Evolutionary conservation across 2,797 vertebrate species (phyloP).

Genomic region (Hyperoplus lanceolatus): DNA sequence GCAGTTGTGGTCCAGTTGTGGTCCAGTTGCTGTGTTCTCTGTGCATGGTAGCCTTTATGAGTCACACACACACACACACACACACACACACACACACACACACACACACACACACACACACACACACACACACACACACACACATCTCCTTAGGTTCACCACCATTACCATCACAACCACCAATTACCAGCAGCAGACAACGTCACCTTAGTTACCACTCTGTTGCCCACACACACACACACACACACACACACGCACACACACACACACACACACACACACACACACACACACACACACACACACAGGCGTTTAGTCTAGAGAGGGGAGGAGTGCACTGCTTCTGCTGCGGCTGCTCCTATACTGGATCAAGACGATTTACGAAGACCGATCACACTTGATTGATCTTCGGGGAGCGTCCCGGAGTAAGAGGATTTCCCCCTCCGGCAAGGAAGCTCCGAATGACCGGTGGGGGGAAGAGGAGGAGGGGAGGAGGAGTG

Average conservation of each 20-base stretch:
- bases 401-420: slow-evolving; percentile 70
- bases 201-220: slow-evolving; percentile 41
- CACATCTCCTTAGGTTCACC: slow-evolving; percentile 44
- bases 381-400: slow-evolving; percentile 54
- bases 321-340: slow-evolving; percentile 50
- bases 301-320: slow-evolving; percentile 13
- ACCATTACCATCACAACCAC: neutral
- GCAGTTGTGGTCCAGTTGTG: neutral
- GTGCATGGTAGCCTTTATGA: slow-evolving; percentile 38
- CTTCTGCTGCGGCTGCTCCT: neutral
- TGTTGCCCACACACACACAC: slow-evolving; percentile 35
- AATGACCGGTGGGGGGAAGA: neutral
- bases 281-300: no score
- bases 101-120: slow-evolving; percentile 29
- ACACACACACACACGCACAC: no score
- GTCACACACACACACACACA: slow-evolving; percentile 43
- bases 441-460: slow-evolving; percentile 7
- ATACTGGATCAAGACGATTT: slow-evolving; percentile 39
- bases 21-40: slow-evolving; percentile 34
- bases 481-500: slow-evolving; percentile 1
- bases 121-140: slow-evolving; percentile 18
- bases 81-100: slow-evolving; percentile 45
- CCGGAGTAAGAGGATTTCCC: slow-evolving; percentile 59
- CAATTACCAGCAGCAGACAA: slow-evolving; percentile 42
- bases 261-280: no score